phyloP scores from a whole-genome alignment of 2,888 invertebrate species.

The Caenorhabditis auriculariae region DNA sequence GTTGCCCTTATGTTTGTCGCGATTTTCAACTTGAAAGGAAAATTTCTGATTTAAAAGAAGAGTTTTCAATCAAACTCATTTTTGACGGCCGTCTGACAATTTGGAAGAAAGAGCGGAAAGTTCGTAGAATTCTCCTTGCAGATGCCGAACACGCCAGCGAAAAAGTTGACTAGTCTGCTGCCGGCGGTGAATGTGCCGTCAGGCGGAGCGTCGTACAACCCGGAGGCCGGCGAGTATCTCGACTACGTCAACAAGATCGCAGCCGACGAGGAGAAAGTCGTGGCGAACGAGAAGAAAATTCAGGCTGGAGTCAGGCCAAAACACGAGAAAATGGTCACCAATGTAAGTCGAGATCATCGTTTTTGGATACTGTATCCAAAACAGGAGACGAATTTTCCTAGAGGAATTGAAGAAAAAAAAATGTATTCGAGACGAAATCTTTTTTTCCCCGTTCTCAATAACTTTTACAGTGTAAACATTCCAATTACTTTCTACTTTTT shows the following conservation, averaged over 20 bases:
- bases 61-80: no score
- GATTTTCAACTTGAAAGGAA: no score
- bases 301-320: conserved; percentile 25
- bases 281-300: conserved; percentile 15
- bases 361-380: not conserved
- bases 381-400: not conserved
- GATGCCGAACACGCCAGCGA: conserved; percentile 20
- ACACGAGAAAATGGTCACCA: conserved; percentile 21
- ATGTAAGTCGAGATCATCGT: not conserved
- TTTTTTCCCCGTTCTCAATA: no score
- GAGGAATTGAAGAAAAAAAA: no score
- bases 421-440: no score
- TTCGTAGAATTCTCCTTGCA: no score
- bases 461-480: no score
- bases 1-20: no score
- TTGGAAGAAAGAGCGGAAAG: no score
- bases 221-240: conserved; percentile 29
- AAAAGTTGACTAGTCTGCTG: conserved; percentile 26
- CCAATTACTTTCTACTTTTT: no score
- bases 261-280: conserved; percentile 22
- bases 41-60: no score
- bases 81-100: no score
- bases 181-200: conserved; percentile 24
- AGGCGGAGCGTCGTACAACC: conserved; percentile 42
- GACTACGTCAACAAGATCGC: conserved; percentile 27